Percentiles rank a stretch among this genome's conserved stretches.
Conservation (phyloP, 1,140 invertebrate genomes). For the Drosophila busckii region DNA sequence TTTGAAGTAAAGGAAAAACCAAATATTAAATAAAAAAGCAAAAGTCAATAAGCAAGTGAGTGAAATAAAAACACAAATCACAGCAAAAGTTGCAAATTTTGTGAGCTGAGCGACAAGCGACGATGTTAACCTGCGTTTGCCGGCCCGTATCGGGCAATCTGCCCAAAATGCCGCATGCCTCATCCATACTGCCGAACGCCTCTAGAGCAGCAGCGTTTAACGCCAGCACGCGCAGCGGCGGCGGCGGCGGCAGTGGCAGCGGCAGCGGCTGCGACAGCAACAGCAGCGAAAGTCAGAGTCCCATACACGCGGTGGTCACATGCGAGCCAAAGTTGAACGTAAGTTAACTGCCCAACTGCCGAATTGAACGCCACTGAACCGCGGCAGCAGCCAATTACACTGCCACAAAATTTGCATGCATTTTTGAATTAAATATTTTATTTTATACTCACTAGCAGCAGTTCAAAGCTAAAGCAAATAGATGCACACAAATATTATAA, state of each 20-base stretch:
- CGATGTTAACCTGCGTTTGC: slow-evolving; percentile 78
- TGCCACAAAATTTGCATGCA: too few species aligned
- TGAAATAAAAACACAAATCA: neutral
- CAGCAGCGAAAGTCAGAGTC: slow-evolving; percentile 32
- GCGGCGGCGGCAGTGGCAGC: slow-evolving; percentile 18
- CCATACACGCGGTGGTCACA: slow-evolving; percentile 62
- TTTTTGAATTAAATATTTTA: too few species aligned
- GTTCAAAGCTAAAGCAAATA: too few species aligned
- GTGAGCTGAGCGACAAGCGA: slow-evolving; percentile 29
- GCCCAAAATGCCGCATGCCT: slow-evolving; percentile 73
- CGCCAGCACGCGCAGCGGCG: slow-evolving; percentile 1
- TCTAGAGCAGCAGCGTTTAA: slow-evolving; percentile 27
- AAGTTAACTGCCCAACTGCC: slow-evolving; percentile 53
- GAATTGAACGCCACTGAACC: too few species aligned
- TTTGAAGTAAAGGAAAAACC: slow-evolving; percentile 37
- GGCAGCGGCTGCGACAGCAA: slow-evolving; percentile 8
- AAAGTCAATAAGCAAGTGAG: slow-evolving; percentile 3
- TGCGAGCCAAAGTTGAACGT: slow-evolving; percentile 74
- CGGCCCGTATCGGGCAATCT: slow-evolving; percentile 77
- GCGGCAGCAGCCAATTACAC: too few species aligned
- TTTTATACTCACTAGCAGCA: too few species aligned
- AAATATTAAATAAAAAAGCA: neutral
- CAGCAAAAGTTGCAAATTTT: slow-evolving; percentile 15
- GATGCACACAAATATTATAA: too few species aligned
- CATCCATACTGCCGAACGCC: slow-evolving; percentile 61